phyloP scores from a whole-genome alignment of 35 echinoderm and acorn worm species.

The Apostichopus japonicus region DNA sequence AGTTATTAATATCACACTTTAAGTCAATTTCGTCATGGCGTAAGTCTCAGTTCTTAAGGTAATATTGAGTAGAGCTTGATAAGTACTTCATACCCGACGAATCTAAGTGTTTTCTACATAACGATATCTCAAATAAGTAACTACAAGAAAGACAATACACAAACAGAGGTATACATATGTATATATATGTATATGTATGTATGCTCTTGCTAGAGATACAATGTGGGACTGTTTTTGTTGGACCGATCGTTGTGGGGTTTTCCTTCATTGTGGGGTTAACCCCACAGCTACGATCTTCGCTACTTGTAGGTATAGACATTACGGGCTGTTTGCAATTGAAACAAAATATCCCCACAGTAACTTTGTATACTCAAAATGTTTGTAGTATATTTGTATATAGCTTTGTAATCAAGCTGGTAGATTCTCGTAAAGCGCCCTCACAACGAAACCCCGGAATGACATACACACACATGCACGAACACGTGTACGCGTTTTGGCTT shows the following conservation, averaged over 20 bases:
- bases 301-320: constrained; percentile 5
- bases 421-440: constrained; percentile 3
- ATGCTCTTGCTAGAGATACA: constrained; percentile 19
- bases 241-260: neutral
- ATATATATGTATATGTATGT: neutral
- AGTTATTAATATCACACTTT: too few species aligned
- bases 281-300: constrained; percentile 4
- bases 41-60: too few species aligned
- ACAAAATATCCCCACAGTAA: neutral
- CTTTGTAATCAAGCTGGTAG: constrained; percentile 14
- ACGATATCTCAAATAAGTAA: too few species aligned
- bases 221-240: neutral
- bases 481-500: constrained; percentile 5
- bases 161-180: too few species aligned
- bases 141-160: too few species aligned
- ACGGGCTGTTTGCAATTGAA: constrained; percentile 13
- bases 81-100: too few species aligned
- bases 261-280: constrained; percentile 2
- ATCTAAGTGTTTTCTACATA: too few species aligned
- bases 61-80: too few species aligned
- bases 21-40: too few species aligned
- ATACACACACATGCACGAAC: constrained; percentile 13
- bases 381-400: constrained; percentile 16
- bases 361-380: neutral
- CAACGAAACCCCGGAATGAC: constrained; percentile 12